phyloP scores from a whole-genome alignment of 64 coral and sea anemone species.

The Acropora tenuis region DNA sequence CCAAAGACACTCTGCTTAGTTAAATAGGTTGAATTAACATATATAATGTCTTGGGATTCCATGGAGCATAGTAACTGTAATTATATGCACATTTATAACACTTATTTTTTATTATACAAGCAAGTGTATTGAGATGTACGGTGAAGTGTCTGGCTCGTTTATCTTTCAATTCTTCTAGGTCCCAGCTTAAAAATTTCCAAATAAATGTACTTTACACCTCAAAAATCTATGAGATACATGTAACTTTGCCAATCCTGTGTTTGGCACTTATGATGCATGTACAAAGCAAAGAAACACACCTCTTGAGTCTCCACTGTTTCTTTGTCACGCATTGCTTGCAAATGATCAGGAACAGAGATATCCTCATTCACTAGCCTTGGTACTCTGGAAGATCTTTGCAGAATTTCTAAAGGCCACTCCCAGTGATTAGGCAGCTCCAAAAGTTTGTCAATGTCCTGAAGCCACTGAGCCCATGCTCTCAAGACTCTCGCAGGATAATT shows the following conservation, averaged over 20 bases:
- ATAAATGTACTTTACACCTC: neutral
- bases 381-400: neutral
- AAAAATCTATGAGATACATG: conserved; percentile 1
- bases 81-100: neutral
- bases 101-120: neutral
- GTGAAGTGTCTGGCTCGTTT: neutral
- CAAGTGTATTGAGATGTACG: neutral
- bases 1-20: neutral
- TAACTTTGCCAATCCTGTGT: neutral
- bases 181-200: neutral
- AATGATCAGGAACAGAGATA: conserved; percentile 6
- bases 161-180: neutral
- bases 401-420: neutral
- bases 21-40: neutral
- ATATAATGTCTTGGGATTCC: neutral
- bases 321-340: conserved; percentile 32
- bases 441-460: neutral
- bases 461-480: neutral
- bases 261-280: neutral
- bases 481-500: neutral
- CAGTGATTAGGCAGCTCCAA: neutral
- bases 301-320: conserved; percentile 22
- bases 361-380: conserved; percentile 11
- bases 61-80: neutral
- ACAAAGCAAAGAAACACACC: neutral